Percentiles rank a stretch among this genome's conserved stretches.
Evolutionary conservation across 2,797 vertebrate genomes (phyloP).

Genomic region (Hipposideros larvatus): DNA sequence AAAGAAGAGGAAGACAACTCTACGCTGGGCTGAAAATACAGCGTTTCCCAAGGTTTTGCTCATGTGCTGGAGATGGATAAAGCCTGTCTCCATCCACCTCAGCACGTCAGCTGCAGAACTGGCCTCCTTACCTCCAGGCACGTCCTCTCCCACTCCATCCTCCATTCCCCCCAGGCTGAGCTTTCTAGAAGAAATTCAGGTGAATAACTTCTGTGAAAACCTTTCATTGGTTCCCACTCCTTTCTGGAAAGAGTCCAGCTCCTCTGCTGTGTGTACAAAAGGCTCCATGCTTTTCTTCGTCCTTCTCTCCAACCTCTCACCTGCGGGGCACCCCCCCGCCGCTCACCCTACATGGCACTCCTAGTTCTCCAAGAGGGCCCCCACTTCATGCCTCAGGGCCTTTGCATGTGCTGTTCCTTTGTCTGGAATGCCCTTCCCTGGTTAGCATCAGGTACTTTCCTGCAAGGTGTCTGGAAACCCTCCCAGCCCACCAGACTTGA

Average conservation of each 20-base stretch:
- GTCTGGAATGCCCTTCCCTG: neutral
- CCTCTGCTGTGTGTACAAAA: neutral
- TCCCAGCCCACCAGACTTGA: neutral
- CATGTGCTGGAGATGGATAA: neutral
- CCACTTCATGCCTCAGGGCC: neutral
- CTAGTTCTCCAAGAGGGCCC: neutral
- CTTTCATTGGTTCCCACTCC: neutral
- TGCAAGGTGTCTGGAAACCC: neutral
- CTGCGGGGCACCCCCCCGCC: neutral
- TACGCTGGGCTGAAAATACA: neutral
- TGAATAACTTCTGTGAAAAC: neutral
- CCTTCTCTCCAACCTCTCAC: neutral
- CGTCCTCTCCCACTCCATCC: neutral
- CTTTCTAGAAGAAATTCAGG: neutral
- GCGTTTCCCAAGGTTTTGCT: neutral
- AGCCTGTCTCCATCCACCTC: neutral
- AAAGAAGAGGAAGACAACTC: neutral
- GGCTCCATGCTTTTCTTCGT: neutral
- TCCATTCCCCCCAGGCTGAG: neutral
- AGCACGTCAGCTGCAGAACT: neutral
- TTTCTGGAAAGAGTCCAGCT: neutral
- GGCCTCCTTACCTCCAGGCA: too few species aligned
- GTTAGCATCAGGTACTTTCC: neutral
- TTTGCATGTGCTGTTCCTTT: neutral
- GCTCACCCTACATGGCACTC: rapidly evolving